phyloP scores from a whole-genome alignment of 1,140 invertebrate genomes.

The Aricia agestis region DNA sequence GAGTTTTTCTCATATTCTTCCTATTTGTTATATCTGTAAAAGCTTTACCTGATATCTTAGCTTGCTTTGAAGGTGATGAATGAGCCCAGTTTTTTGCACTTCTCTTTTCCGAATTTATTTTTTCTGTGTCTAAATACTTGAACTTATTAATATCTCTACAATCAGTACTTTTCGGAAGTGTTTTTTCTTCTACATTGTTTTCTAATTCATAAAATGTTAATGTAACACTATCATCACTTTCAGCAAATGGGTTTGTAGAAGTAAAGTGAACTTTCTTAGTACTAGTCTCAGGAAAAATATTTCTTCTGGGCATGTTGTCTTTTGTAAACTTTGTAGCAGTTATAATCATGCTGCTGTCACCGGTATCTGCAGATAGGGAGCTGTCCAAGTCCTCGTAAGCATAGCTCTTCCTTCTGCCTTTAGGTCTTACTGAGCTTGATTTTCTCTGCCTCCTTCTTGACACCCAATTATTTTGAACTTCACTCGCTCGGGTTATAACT shows the following conservation, averaged over 20 bases:
- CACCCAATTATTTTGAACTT: conserved; percentile 33
- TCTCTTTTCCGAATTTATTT: conserved; percentile 53
- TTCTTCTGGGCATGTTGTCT: conserved; percentile 64
- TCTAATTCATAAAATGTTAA: conserved; percentile 72
- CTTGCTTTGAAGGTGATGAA: conserved; percentile 63
- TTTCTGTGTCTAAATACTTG: conserved; percentile 69
- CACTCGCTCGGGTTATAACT: conserved; percentile 46
- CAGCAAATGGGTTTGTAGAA: conserved; percentile 64
- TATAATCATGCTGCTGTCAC: conserved; percentile 74
- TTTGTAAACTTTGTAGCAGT: conserved; percentile 75
- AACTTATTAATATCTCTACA: conserved; percentile 63
- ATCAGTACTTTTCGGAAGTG: conserved; percentile 32
- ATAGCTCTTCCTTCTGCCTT: conserved; percentile 53
- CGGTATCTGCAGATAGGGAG: conserved; percentile 76
- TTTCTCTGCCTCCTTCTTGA: conserved; percentile 46
- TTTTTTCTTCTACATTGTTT: conserved; percentile 41
- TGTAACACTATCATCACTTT: conserved; percentile 71
- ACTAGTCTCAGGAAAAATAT: conserved; percentile 56
- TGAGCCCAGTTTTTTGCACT: conserved; percentile 51
- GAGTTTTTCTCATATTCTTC: conserved; percentile 49
- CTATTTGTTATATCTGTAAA: conserved; percentile 57
- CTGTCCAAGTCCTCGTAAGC: conserved; percentile 75
- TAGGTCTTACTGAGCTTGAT: conserved; percentile 43
- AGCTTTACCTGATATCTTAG: conserved; percentile 47
- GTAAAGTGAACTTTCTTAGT: conserved; percentile 70